Percentiles rank a stretch among this genome's conserved stretches.
These are phyloP conservation scores for Neodiprion fabricii DNA, from an alignment of 1,140 invertebrate species.

Conservation along the genomic window DNA sequence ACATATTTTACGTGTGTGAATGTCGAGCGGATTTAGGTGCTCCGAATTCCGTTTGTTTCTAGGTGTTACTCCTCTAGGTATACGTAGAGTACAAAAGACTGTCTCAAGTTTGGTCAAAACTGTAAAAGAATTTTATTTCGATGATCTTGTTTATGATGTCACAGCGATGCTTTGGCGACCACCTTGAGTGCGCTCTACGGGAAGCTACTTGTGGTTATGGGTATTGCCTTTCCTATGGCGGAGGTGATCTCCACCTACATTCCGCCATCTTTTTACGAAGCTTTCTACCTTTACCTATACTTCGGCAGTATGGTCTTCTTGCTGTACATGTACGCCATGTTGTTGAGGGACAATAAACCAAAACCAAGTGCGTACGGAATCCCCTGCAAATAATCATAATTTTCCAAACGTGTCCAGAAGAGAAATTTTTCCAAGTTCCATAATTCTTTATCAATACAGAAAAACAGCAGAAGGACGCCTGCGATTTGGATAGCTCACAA, in stretches of 20 bases:
- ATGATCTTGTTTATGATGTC: constrained; percentile 33
- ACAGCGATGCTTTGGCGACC: constrained; percentile 82
- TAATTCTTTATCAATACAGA: constrained; percentile 32
- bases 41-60: too few species aligned
- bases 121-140: too few species aligned
- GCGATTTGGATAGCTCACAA: constrained; percentile 61
- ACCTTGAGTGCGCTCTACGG: constrained; percentile 91
- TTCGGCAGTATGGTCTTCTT: constrained; percentile 89
- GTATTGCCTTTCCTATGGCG: constrained; percentile 91
- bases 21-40: too few species aligned
- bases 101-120: too few species aligned
- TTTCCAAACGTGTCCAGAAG: too few species aligned
- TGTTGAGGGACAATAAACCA: constrained; percentile 68
- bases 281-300: constrained; percentile 89
- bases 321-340: constrained; percentile 82
- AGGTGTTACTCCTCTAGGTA: too few species aligned
- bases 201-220: constrained; percentile 93
- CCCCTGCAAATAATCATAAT: not conserved
- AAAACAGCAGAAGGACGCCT: constrained; percentile 51
- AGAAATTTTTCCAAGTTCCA: too few species aligned
- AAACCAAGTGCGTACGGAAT: constrained; percentile 44
- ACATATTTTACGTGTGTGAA: not conserved
- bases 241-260: constrained; percentile 92
- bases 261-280: constrained; percentile 89
- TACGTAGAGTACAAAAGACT: too few species aligned